Evolutionary conservation across 2,888 invertebrate species (phyloP).

Genomic region (Xestoiulus laeticollis): DNA sequence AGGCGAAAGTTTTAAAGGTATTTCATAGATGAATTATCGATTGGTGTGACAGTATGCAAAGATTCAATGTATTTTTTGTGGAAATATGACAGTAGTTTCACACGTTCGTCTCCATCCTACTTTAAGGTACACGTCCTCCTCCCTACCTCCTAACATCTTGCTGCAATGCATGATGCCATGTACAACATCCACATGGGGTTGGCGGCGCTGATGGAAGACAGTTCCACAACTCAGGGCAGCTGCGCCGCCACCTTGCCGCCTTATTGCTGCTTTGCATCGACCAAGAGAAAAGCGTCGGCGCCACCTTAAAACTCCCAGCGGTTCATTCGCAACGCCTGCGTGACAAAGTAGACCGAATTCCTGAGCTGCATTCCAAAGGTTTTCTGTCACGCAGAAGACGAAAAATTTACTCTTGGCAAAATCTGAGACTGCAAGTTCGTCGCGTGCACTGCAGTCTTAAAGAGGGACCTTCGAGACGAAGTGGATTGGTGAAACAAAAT

Average conservation of each 20-base stretch:
- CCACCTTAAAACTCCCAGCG: constrained; percentile 42
- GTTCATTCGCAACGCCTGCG: constrained; percentile 13
- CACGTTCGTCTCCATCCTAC: neutral
- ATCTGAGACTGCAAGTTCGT: neutral
- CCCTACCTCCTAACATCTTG: neutral
- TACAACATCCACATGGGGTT: neutral
- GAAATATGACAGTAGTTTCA: neutral
- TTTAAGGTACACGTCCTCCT: neutral
- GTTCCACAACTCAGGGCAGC: constrained; percentile 8
- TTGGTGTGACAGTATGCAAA: neutral
- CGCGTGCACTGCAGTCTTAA: neutral
- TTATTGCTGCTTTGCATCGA: neutral
- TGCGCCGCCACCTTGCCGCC: constrained; percentile 40
- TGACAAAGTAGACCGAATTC: constrained; percentile 43
- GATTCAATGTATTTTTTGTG: neutral
- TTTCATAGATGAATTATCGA: constrained; percentile 26
- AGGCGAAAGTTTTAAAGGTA: neutral
- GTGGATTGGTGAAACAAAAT: too few relatives aligned
- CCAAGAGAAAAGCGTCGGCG: neutral
- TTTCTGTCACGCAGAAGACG: constrained; percentile 24
- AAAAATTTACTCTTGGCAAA: constrained; percentile 22
- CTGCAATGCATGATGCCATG: neutral
- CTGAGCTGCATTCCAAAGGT: constrained; percentile 39
- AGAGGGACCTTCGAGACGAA: neutral
- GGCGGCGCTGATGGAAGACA: neutral